Conservation (phyloP, 2,113 vertebrate genomes). For the Orcinus orca region DNA sequence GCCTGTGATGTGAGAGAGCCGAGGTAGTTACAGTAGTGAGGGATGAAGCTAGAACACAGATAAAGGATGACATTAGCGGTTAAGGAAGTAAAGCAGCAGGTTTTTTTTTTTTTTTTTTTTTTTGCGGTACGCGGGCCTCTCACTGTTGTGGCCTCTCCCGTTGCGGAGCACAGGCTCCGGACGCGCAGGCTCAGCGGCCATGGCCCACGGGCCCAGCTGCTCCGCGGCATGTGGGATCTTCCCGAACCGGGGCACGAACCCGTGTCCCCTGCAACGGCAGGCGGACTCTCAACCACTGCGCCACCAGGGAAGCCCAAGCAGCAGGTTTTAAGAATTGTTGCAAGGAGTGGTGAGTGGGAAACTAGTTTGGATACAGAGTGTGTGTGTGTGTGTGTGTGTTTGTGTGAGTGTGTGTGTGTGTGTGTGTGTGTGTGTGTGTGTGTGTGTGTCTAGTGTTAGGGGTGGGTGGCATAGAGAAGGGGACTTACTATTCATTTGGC, state of each 20-base stretch:
- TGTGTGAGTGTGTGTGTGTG: neutral
- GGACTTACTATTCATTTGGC: neutral
- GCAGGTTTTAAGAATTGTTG: neutral
- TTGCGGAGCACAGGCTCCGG: no score
- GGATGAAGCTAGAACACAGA: neutral
- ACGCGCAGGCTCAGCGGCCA: no score
- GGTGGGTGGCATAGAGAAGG: neutral
- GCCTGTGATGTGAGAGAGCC: neutral
- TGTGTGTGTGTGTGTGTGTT: neutral
- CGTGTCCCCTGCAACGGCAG: no score
- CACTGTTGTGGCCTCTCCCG: no score
- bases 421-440: neutral
- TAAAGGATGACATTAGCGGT: neutral
- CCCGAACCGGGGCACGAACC: no score
- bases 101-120: no score
- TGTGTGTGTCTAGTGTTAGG: neutral
- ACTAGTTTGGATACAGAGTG: neutral
- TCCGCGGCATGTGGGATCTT: no score
- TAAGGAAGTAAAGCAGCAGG: neutral
- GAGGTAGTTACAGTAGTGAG: neutral
- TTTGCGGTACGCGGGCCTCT: no score
- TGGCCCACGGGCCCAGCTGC: no score
- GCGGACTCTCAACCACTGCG: no score
- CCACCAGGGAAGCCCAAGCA: neutral
- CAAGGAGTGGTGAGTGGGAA: neutral